A percentile compares a stretch with the other conserved stretches of the same genome.
phyloP scores from a whole-genome alignment of 64 coral and sea anemone genomes.

The Porites lutea region DNA sequence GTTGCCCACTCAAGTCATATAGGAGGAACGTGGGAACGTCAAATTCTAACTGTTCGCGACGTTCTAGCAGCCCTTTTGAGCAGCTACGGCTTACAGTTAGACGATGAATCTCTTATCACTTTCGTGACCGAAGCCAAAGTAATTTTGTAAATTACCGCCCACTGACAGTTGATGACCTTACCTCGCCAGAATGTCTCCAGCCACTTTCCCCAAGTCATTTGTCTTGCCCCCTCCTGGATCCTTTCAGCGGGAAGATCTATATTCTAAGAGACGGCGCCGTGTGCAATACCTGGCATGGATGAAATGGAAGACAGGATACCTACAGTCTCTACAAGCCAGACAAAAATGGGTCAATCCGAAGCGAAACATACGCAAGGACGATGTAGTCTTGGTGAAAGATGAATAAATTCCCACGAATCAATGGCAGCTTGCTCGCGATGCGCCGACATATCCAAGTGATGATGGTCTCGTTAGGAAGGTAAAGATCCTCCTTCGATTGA shows the following conservation, averaged over 20 bases:
- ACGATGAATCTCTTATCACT: too few relatives aligned
- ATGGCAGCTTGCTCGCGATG: constrained; percentile 42
- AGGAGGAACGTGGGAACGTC: too few relatives aligned
- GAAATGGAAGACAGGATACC: constrained; percentile 3
- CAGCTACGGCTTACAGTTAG: too few relatives aligned
- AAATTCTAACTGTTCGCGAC: too few relatives aligned
- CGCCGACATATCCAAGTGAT: constrained; percentile 15
- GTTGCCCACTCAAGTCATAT: background rate
- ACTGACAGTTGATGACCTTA: too few relatives aligned
- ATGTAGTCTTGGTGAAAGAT: constrained; percentile 42
- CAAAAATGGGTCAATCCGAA: constrained; percentile 18
- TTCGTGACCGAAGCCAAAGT: too few relatives aligned
- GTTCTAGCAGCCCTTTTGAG: too few relatives aligned
- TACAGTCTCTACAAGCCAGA: background rate
- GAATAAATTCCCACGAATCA: background rate
- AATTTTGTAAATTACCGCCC: too few relatives aligned
- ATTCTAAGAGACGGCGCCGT: background rate
- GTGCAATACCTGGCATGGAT: background rate
- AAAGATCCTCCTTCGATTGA: constrained; percentile 32
- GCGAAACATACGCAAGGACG: background rate
- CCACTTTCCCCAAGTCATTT: too few relatives aligned
- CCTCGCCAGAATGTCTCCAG: too few relatives aligned
- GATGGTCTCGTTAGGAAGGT: constrained; percentile 50
- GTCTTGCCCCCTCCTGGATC: background rate
- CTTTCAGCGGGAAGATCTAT: constrained; percentile 8